Evolutionary conservation across 92 coral and sea anemone species (phyloP).

Genomic region (Parazoanthus swiftii): DNA sequence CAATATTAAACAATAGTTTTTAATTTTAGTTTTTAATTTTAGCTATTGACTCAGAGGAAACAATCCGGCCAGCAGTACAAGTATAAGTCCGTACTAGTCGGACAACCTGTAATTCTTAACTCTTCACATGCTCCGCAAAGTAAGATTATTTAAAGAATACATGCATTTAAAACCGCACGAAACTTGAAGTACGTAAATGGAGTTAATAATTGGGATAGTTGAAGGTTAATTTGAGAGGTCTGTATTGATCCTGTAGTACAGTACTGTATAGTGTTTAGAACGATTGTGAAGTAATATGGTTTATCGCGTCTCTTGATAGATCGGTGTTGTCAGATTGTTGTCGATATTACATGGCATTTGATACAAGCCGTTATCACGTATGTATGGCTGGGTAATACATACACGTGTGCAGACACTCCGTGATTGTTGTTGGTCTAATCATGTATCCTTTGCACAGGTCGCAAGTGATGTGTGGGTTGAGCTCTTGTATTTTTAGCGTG

Average conservation of each 20-base stretch:
- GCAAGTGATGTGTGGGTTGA: constrained; percentile 74
- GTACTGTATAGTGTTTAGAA: neutral
- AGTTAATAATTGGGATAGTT: neutral
- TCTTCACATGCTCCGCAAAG: neutral
- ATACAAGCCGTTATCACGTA: constrained; percentile 35
- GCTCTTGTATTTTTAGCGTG: constrained; percentile 59
- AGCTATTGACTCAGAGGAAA: neutral
- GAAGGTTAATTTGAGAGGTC: neutral
- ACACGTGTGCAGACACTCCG: constrained; percentile 89
- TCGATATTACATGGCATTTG: constrained; percentile 15
- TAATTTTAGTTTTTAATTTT: neutral
- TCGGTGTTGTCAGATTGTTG: constrained; percentile 32
- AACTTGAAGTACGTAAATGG: neutral
- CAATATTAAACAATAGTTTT: neutral
- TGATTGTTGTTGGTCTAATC: constrained; percentile 82
- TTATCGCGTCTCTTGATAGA: constrained; percentile 12
- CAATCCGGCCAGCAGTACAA: no score
- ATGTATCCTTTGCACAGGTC: constrained; percentile 80
- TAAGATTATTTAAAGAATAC: no score
- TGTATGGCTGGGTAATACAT: constrained; percentile 48
- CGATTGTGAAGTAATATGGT: neutral
- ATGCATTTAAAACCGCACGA: neutral
- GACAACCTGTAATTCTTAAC: no score
- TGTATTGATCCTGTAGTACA: neutral
- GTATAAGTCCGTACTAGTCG: no score